Conservation (phyloP, 1,140 invertebrate genomes). For the Bombus superbus region DNA sequence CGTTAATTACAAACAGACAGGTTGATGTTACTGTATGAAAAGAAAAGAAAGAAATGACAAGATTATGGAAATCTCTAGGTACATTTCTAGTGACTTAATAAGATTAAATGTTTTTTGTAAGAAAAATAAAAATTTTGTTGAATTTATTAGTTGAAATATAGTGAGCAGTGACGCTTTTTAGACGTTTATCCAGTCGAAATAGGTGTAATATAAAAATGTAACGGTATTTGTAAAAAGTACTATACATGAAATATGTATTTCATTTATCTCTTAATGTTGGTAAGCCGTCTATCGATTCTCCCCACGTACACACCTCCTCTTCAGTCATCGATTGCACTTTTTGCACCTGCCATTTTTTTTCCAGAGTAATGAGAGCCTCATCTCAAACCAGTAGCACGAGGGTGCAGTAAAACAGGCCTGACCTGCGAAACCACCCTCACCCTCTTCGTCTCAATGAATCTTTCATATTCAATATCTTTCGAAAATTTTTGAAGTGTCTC, state of each 20-base stretch:
- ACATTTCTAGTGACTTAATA: constrained; percentile 32
- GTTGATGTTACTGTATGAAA: background rate
- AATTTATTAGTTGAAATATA: background rate
- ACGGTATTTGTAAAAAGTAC: constrained; percentile 18
- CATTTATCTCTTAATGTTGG: constrained; percentile 69
- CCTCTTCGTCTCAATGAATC: constrained; percentile 56
- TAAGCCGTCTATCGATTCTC: constrained; percentile 82
- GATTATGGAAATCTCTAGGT: constrained; percentile 23
- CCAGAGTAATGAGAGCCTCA: constrained; percentile 81
- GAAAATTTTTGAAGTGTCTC: constrained; percentile 48
- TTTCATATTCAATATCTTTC: constrained; percentile 43
- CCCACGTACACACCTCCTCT: constrained; percentile 84
- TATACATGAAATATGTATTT: constrained; percentile 13
- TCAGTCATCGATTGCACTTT: constrained; percentile 84
- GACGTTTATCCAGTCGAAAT: background rate
- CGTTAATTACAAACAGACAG: background rate
- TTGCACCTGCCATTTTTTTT: constrained; percentile 83
- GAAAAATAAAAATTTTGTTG: background rate
- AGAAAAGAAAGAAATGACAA: constrained; percentile 3
- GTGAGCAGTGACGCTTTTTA: too few species aligned
- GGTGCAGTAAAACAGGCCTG: constrained; percentile 53
- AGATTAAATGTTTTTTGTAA: background rate
- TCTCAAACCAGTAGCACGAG: constrained; percentile 77
- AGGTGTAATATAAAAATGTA: background rate
- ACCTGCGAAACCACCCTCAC: constrained; percentile 52